Conservation (phyloP, 92 coral and sea anemone species). For the Montipora capitata region DNA sequence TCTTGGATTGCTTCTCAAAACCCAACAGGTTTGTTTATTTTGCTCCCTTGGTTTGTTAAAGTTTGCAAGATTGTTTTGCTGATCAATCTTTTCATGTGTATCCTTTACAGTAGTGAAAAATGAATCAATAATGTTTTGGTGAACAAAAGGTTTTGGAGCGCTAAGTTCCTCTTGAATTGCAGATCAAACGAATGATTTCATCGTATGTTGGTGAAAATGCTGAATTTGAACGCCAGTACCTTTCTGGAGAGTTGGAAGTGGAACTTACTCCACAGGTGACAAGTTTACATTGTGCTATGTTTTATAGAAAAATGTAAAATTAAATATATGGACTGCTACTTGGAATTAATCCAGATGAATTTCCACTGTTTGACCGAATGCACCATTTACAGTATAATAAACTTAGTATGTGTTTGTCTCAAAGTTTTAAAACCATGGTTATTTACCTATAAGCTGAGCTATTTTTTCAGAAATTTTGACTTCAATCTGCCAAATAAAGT, state of each 20-base stretch:
- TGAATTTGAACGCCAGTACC: slow-evolving; percentile 96
- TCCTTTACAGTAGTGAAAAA: no score
- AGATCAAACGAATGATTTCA: slow-evolving; percentile 97
- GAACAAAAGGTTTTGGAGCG: not conserved
- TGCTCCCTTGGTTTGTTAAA: no score
- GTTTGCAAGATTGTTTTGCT: not conserved
- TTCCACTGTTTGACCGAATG: no score
- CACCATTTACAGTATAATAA: no score
- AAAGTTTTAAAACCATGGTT: no score
- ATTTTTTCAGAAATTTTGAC: no score
- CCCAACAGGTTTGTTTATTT: slow-evolving; percentile 82
- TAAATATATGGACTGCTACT: no score
- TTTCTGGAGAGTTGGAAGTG: slow-evolving; percentile 97
- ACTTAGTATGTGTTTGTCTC: no score
- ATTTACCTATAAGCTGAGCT: no score
- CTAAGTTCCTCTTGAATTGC: not conserved
- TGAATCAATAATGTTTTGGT: not conserved
- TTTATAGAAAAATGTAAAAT: no score
- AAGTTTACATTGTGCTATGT: not conserved
- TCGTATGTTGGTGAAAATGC: slow-evolving; percentile 99
- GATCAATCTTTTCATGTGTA: not conserved
- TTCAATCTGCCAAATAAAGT: no score
- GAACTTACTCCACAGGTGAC: slow-evolving; percentile 97
- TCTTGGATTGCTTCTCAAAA: slow-evolving; percentile 91
- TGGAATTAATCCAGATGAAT: no score